Evolutionary conservation across 1,140 invertebrate species (phyloP).

Genomic region (Trichogramma pretiosum): DNA sequence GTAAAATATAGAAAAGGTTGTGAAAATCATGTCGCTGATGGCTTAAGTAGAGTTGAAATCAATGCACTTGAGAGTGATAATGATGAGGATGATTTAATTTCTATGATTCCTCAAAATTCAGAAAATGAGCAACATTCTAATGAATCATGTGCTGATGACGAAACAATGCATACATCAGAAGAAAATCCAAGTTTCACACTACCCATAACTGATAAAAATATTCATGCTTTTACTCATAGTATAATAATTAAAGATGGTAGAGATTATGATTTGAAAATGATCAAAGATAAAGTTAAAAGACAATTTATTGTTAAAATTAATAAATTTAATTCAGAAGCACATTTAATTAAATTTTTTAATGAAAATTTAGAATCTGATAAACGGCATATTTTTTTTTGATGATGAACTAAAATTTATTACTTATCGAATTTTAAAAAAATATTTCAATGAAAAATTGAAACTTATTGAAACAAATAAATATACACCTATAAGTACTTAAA

Average conservation of each 20-base stretch:
- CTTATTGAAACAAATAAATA: background rate
- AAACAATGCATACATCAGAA: background rate
- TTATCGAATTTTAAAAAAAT: background rate
- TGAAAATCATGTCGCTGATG: conserved; percentile 36
- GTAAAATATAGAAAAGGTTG: conserved; percentile 39
- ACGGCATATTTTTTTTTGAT: too few species aligned
- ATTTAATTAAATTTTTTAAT: background rate
- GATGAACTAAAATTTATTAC: background rate
- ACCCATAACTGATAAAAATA: conserved; percentile 1
- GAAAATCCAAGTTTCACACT: background rate
- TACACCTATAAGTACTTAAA: background rate
- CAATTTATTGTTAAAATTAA: background rate
- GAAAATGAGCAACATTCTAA: background rate
- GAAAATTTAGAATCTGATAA: background rate
- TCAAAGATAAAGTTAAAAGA: background rate
- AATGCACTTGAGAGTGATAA: background rate
- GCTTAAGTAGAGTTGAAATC: conserved; percentile 14
- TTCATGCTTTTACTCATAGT: background rate
- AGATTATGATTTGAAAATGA: background rate
- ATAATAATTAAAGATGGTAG: background rate
- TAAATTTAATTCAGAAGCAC: background rate
- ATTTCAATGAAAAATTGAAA: background rate
- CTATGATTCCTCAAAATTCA: background rate
- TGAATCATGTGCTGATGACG: background rate
- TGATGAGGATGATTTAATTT: background rate